Evolutionary conservation across 2,888 invertebrate genomes (phyloP), one percentile per base, ranked within the genome.

Genomic region (Trichacis sp.): DNA sequence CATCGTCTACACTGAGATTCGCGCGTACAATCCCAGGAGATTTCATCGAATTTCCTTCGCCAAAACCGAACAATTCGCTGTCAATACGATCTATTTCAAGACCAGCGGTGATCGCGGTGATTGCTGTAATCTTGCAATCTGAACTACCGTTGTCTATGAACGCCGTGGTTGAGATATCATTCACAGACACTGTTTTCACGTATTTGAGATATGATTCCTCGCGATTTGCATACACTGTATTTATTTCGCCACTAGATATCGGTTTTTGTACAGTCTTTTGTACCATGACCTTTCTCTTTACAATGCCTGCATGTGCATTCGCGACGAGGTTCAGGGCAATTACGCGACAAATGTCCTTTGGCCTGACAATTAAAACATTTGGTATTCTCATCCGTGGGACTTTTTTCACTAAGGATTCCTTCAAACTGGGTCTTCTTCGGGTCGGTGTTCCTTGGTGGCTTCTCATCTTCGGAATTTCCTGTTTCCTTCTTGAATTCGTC

Each of bases 91-190:
- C 9, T 6, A 29, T 29, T 29, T 29, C 29, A 29, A 29, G 29
- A 29, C 29, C 29, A 9, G 29, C 29, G 9, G 5, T 29, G 4
- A 29, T 9, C 29, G 29, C 29, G 29, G 29, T 4, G 29, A 29
- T 29, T 29, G 46, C 54, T 15, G 17, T 36, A 1, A 54, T 46
- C 1, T 30, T 54, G 38, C 54, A 65, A 53, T 15, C 58, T 9
- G 29, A 66, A 18, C 69, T 67, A 14, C 66, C 64, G 0, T 61
- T 48, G 50, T 70, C 64, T 8, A 67, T 63, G 57, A 64, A 59
- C 6, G 60, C 56, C 0, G 33, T 29, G 9, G 29, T 29, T 9
- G 29, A 29, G 11, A 11, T 20, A 24, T 11, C 15, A 15, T 48
- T 48, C 0, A 48, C 14, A 8, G 29, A 6, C 33, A 49, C 49